phyloP scores from a whole-genome alignment of 2,113 vertebrate genomes.

The Brachypteracias leptosomus region DNA sequence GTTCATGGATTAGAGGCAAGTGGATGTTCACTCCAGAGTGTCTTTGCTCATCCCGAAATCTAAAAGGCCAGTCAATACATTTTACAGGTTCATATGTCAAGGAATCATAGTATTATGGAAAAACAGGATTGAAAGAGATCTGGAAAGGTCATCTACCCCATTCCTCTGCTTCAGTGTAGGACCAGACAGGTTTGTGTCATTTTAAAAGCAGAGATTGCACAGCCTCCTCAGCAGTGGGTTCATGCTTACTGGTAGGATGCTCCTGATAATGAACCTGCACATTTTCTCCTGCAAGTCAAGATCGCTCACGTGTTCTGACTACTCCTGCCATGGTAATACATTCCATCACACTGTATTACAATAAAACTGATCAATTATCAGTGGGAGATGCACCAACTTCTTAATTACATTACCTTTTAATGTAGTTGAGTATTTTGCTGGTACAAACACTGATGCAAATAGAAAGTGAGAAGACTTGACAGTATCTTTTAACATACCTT shows the following conservation, averaged over 20 bases:
- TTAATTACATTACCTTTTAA: not conserved
- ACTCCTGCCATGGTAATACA: not conserved
- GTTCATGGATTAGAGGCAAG: not conserved
- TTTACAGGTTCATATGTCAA: not conserved
- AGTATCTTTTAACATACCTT: not conserved
- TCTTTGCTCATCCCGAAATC: not conserved
- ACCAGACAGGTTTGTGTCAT: not conserved
- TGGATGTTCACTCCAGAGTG: not conserved
- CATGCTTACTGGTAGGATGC: not conserved
- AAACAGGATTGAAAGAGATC: not conserved
- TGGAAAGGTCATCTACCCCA: not conserved
- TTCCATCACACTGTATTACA: not conserved
- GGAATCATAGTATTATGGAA: not conserved
- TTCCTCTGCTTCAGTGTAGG: not conserved
- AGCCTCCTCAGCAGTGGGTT: not conserved
- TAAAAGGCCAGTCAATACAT: not conserved
- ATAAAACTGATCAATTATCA: not conserved
- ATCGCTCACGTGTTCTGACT: not conserved
- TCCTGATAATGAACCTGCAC: fast-evolving
- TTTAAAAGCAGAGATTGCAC: not conserved
- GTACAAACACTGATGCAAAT: not conserved
- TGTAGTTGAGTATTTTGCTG: not conserved
- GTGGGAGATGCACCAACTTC: not conserved
- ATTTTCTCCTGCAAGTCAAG: not conserved
- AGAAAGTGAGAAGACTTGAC: not conserved